A percentile compares a stretch with the other conserved stretches of the same genome.
Evolutionary conservation across 2,113 vertebrate genomes (phyloP).

Genomic region (Rattus rattus): DNA sequence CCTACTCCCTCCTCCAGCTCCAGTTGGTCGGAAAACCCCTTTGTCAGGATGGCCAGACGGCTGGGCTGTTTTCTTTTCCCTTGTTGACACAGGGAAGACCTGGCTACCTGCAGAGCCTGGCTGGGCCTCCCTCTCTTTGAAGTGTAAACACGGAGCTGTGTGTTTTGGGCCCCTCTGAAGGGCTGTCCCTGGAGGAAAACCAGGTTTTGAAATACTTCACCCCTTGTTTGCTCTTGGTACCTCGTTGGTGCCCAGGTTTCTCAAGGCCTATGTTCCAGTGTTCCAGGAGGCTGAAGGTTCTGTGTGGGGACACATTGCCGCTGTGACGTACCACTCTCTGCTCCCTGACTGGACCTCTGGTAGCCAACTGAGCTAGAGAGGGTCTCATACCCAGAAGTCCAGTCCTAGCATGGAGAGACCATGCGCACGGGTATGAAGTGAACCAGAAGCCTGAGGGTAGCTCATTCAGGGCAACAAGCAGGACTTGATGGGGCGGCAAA

Average conservation of each 20-base stretch:
- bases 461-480: background rate
- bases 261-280: background rate
- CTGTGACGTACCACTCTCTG: too few relatives aligned
- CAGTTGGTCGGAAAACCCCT: conserved; percentile 24
- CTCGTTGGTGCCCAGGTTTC: background rate
- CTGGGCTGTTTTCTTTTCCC: conserved; percentile 79
- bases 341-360: background rate
- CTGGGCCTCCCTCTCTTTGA: conserved; percentile 80
- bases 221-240: conserved; percentile 60
- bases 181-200: conserved; percentile 77
- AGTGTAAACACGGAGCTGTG: conserved; percentile 85
- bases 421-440: too few relatives aligned
- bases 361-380: background rate
- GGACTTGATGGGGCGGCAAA: background rate
- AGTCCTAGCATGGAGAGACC: background rate
- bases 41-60: conserved; percentile 65
- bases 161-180: conserved; percentile 81
- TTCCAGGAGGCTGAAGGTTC: background rate
- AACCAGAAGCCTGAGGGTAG: background rate
- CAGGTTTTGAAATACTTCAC: conserved; percentile 82
- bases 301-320: background rate
- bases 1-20: background rate
- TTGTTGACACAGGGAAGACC: conserved; percentile 76
- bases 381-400: too few relatives aligned
- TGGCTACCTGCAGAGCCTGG: conserved; percentile 70